Evolutionary conservation across 2,797 vertebrate species (phyloP).

Genomic region (Sparus aurata): DNA sequence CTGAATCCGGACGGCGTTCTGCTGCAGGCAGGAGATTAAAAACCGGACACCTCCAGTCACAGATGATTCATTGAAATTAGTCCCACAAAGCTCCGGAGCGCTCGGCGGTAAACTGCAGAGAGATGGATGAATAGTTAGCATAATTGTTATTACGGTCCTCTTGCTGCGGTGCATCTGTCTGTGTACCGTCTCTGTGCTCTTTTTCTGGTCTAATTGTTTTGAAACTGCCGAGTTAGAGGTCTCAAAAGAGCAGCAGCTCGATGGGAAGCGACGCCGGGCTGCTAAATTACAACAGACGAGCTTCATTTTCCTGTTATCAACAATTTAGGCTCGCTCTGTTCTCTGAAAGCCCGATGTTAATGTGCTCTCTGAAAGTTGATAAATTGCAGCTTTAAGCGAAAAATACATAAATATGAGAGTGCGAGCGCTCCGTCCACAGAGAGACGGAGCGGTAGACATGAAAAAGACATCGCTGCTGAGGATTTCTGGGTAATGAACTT

Average conservation of each 20-base stretch:
- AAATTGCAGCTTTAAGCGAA: neutral
- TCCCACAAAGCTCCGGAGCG: slow-evolving; percentile 41
- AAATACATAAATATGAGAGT: neutral
- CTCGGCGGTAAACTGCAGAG: slow-evolving; percentile 35
- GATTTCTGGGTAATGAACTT: neutral
- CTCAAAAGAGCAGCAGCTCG: slow-evolving; percentile 33
- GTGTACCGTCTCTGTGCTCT: slow-evolving; percentile 4
- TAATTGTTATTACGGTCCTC: slow-evolving; percentile 56
- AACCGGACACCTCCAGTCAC: slow-evolving; percentile 50
- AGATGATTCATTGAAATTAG: slow-evolving; percentile 58
- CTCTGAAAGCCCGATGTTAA: neutral
- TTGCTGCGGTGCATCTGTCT: slow-evolving; percentile 28
- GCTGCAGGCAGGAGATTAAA: slow-evolving; percentile 41
- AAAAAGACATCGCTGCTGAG: neutral
- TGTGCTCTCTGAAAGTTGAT: neutral
- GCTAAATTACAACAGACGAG: slow-evolving; percentile 29
- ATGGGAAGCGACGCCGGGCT: slow-evolving; percentile 20
- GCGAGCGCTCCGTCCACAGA: neutral
- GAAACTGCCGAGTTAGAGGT: slow-evolving; percentile 39
- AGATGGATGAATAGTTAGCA: slow-evolving; percentile 60
- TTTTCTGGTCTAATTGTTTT: slow-evolving; percentile 50
- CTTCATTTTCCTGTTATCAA: slow-evolving; percentile 14
- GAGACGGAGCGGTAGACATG: neutral
- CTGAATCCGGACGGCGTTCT: slow-evolving; percentile 14
- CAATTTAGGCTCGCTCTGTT: neutral